Evolutionary conservation across 2,797 vertebrate species (phyloP).

Genomic region (Carduelis carduelis): DNA sequence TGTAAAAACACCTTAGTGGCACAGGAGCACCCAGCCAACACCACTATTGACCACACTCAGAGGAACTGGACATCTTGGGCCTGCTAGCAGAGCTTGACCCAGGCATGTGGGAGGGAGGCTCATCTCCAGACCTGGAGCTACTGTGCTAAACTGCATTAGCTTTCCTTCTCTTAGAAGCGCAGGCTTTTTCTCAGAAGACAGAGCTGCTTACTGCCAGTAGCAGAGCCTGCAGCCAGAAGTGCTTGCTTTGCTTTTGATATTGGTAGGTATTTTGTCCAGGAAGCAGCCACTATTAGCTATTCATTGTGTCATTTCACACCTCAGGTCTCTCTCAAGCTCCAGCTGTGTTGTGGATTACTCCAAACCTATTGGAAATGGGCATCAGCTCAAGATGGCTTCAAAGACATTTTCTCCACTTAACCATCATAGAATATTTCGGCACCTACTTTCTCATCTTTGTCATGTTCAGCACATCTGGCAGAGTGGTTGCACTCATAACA

Average conservation of each 20-base stretch:
- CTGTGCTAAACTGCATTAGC: not conserved
- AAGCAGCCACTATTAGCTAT: not conserved
- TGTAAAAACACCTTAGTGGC: not conserved
- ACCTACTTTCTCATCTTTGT: not conserved
- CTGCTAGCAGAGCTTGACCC: not conserved
- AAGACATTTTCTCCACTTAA: not conserved
- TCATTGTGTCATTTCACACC: not conserved
- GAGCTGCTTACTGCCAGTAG: not conserved
- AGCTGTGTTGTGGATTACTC: not conserved
- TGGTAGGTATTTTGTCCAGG: not conserved
- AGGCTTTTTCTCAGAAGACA: not conserved
- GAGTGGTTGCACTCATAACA: not conserved
- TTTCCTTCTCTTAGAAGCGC: not conserved
- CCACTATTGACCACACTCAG: not conserved
- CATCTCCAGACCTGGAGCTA: not conserved
- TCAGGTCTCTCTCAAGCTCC: not conserved
- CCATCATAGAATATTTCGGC: not conserved
- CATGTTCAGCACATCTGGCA: not conserved
- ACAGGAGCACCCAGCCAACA: not conserved
- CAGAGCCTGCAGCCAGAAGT: not conserved
- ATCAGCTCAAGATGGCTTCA: not conserved
- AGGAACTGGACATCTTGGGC: not conserved
- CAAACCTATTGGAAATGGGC: not conserved
- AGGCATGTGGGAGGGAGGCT: fast-evolving
- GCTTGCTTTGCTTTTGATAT: not conserved